Evolutionary conservation across 2,888 invertebrate species (phyloP).

Genomic region (Pseudococcus longispinus): DNA sequence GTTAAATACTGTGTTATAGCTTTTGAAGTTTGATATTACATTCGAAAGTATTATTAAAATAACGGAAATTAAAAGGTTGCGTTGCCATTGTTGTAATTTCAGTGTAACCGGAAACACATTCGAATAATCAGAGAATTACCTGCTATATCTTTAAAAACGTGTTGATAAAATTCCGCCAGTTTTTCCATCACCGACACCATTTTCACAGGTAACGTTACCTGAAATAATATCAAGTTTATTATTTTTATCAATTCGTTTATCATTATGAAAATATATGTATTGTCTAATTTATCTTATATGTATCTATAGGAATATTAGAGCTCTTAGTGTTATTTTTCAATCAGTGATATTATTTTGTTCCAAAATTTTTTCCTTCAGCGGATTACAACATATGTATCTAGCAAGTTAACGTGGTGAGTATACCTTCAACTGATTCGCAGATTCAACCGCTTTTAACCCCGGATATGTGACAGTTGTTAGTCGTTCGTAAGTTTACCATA

Average conservation of each 20-base stretch:
- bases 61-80: constrained; percentile 27
- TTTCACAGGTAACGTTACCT: background rate
- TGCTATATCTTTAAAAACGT: constrained; percentile 23
- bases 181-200: background rate
- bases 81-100: background rate
- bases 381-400: too few species aligned
- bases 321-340: too few species aligned
- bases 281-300: too few species aligned
- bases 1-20: background rate
- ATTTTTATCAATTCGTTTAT: too few species aligned
- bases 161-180: constrained; percentile 16
- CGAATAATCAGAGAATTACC: constrained; percentile 38
- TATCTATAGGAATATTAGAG: too few species aligned
- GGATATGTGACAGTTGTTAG: background rate
- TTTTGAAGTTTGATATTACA: background rate
- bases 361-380: too few species aligned
- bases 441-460: background rate
- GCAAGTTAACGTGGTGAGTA: too few species aligned
- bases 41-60: constrained; percentile 30
- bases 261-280: too few species aligned
- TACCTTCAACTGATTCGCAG: too few species aligned
- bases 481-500: background rate
- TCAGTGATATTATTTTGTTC: too few species aligned
- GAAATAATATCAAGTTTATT: too few species aligned
- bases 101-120: constrained; percentile 1